Base-by-base conservation (phyloP, 2,113 vertebrate genomes). In the Thymallus thymallus region DNA sequence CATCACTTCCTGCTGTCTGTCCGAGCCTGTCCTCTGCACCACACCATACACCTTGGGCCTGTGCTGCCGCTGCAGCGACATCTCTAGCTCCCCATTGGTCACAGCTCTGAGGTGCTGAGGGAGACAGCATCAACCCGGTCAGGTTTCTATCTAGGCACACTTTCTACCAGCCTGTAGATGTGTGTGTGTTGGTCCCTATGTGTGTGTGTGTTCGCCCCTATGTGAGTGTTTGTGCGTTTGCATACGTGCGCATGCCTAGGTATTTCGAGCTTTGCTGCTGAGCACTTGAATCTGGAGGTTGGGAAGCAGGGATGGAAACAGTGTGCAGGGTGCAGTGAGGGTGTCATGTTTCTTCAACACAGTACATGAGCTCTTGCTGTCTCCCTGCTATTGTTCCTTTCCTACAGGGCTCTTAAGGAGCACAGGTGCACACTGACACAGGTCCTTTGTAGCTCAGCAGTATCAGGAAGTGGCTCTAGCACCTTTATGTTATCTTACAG, bases 1-100 rank as follows among this genome's bases (percentile, higher is more conserved):
- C 91, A 96, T 96, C 93, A 97, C 95, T 90, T 98, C 96, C 86
- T 93, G 95, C 87, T 94, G 93, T 76, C 92, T 93, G 72, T 94
- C 94, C n/a, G 93, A 85, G 80, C 94, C 93, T 0, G 92, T 92
- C 86, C 94, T 88, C 80, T 95, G 95, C 71, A 97, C 96, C 0
- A 95, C 92, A 0, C 95, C 97, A 12, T 95, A 98, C 56, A 96
- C 94, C 87, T 94, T 94, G 22, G 95, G 80, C 76, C 89, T 94
- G 24, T 92, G 91, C 68, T 95, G 92, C 77, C 93, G 92, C 12
- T 91, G 82, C 20, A 87, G 87, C 60, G 89, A 90, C 76, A 88
- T 91, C 73, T 91, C 82, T 62, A 89, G 74, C 80, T 89, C 85
- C 79, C 94, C 95, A 91, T 95, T 95, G 87, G 93, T 89, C 45